Evolutionary conservation across 2,113 vertebrate species (phyloP), one percentile per base, ranked within the genome.

Genomic region (Heterotis niloticus): DNA sequence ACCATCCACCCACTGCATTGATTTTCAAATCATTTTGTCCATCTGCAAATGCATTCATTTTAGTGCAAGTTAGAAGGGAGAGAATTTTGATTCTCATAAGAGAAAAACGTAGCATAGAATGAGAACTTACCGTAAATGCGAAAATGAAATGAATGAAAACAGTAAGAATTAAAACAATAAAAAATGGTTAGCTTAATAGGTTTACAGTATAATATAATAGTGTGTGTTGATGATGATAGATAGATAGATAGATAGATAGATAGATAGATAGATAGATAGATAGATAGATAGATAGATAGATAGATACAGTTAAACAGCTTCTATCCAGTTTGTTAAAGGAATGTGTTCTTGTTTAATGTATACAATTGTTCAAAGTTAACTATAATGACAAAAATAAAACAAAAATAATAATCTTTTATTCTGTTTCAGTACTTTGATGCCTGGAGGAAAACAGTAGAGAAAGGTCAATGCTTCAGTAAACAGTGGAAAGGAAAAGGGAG

Each of bases 371-470:
- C 11, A 77, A 66, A 44, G 34, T 18, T 24, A 66, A 54, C 44
- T 51, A 1, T 28, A 34, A 74, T 18, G 66, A 80, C 60, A 26
- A 65, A 7, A 81, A 73, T 26, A 74, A 74, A 26, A 54, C 7
- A 81, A 73, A 23, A 74, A 74, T 2, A 12, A 80, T 78, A n/a
- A n/a, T 75, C 29, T 80, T 78, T 56, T 81, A 75, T 56, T 29
- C 54, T 81, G 26, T 82, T 83, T 85, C 77, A 66, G 83, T 87
- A 86, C 69, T 77, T 82, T 1, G 83, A 83, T 80, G 54, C 81
- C 81, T 75, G 80, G 86, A 84, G 81, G 67, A 85, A 90, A 88
- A 88, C 86, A 81, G 82, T 68, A 80, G 20, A 16, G 66, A 75
- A 89, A 88, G 78, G 81, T 87, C 82, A 88, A 70, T 77, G 78